Evolutionary conservation across 92 coral and sea anemone species (phyloP), one percentile per base, ranked within the genome.

Genomic region (Siderastrea radians): DNA sequence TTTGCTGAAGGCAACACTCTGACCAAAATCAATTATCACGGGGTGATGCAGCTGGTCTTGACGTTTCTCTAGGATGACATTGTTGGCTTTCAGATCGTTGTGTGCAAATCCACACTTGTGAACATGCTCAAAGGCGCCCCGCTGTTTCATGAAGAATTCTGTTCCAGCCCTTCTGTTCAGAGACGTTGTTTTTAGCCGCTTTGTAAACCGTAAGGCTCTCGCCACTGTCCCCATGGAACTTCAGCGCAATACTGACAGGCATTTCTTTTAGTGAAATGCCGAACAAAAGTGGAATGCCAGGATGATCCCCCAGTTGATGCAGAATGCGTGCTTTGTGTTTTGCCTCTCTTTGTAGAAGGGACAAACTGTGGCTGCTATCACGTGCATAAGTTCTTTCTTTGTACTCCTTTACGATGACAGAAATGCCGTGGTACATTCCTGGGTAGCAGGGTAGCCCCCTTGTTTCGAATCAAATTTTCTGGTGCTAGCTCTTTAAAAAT

Each of bases 231-330:
- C 92, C 90, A 75, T 85, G 90, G 61, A 79, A 90, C 68, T 90
- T 85, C 58, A 88, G 52, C 17, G 81, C 70, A 9, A 88, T 61
- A 7, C 77, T 62, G 47, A 59, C 68, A 3, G 90, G 86, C 78
- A 38, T 19, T 13, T 74, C 74, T 67, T 69, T 71, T 66, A 59
- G 48, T 7, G 83, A 86, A 8, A 85, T 72, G 6, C 90, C 90
- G 54, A 79, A 90, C 6, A 89, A 61, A 54, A 79, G 64, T 11
- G 93, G 93, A 7, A 85, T 78, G 26, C 86, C 82, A n/a, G 87
- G 90, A 64, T 90, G 89, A 55, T 90, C 93, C 10, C 88, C 88
- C 12, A 86, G 79, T 49, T 80, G 68, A 52, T 19, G 64, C 12
- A 86, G 66, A 6, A 90, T 78, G 14, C 51, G 16, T 17, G 87